Evolutionary conservation across 1,140 invertebrate species (phyloP).

Genomic region (Trichogramma pretiosum): DNA sequence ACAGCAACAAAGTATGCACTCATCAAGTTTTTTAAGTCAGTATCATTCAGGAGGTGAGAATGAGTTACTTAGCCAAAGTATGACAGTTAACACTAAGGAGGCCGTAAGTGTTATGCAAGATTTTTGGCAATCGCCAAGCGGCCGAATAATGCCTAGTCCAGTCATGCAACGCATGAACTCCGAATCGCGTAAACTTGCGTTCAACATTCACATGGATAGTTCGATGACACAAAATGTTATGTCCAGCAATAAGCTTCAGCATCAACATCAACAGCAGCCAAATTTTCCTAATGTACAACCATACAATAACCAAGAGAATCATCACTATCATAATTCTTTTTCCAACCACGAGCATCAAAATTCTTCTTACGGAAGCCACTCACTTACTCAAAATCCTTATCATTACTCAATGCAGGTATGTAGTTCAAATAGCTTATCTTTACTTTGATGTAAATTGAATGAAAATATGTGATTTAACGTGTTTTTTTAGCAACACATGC

Average conservation of each 20-base stretch:
- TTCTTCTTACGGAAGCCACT: conserved; percentile 23
- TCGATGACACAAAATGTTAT: conserved; percentile 48
- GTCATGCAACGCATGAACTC: conserved; percentile 27
- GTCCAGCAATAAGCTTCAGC: conserved; percentile 34
- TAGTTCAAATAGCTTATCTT: not conserved
- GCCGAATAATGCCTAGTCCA: conserved; percentile 23
- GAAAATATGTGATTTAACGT: no score
- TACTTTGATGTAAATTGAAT: not conserved
- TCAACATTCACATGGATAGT: conserved; percentile 54
- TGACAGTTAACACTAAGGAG: conserved; percentile 56
- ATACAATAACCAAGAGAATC: conserved; percentile 38
- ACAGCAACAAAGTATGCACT: conserved; percentile 28
- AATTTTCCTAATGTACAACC: conserved; percentile 21
- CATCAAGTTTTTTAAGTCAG: conserved; percentile 30
- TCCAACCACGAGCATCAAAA: conserved; percentile 37
- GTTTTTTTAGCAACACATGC: not conserved
- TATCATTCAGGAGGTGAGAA: conserved; percentile 34
- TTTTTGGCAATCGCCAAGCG: conserved; percentile 38
- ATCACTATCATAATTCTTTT: conserved; percentile 34
- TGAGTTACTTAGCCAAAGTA: conserved; percentile 37
- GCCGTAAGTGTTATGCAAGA: conserved; percentile 40
- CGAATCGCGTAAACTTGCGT: conserved; percentile 31
- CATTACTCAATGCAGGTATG: conserved; percentile 36
- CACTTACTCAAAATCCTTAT: conserved; percentile 29
- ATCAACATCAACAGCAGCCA: conserved; percentile 25